Percentiles rank a stretch among this genome's conserved stretches.
phyloP scores from a whole-genome alignment of 2,113 vertebrate genomes.

The Merops nubicus region DNA sequence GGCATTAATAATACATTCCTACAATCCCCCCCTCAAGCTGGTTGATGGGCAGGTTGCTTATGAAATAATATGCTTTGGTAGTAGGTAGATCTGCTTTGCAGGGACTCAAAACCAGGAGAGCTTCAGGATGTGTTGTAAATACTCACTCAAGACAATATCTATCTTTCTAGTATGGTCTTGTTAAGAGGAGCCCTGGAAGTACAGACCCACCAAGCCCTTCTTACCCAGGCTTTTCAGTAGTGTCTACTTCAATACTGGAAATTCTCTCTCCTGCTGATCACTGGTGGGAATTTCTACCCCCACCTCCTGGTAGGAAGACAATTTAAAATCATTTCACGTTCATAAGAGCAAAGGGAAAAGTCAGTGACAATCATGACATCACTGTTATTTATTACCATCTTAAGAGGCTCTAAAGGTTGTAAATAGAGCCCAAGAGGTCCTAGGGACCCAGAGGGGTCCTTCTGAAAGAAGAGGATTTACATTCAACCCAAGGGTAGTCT shows the following conservation, averaged over 20 bases:
- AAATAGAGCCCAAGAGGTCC: neutral
- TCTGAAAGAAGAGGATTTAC: neutral
- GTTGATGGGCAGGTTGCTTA: neutral
- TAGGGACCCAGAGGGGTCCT: neutral
- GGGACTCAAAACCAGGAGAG: neutral
- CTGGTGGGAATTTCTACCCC: neutral
- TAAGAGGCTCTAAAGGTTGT: neutral
- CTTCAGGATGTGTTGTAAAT: neutral
- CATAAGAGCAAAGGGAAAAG: neutral
- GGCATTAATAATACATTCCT: slow-evolving; percentile 1
- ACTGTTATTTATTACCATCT: neutral
- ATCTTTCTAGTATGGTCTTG: neutral
- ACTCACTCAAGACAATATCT: neutral
- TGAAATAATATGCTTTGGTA: slow-evolving; percentile 31
- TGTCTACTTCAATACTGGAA: neutral
- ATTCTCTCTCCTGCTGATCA: neutral
- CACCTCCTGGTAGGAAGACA: neutral
- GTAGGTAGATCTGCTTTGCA: neutral
- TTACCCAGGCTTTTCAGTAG: neutral
- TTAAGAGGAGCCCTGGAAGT: neutral
- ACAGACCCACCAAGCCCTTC: neutral
- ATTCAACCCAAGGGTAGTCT: neutral
- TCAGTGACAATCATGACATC: neutral
- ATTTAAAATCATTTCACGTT: neutral
- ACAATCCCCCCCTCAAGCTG: neutral